phyloP scores from a whole-genome alignment of 2,113 vertebrate species.

The Catharus bicknelli region DNA sequence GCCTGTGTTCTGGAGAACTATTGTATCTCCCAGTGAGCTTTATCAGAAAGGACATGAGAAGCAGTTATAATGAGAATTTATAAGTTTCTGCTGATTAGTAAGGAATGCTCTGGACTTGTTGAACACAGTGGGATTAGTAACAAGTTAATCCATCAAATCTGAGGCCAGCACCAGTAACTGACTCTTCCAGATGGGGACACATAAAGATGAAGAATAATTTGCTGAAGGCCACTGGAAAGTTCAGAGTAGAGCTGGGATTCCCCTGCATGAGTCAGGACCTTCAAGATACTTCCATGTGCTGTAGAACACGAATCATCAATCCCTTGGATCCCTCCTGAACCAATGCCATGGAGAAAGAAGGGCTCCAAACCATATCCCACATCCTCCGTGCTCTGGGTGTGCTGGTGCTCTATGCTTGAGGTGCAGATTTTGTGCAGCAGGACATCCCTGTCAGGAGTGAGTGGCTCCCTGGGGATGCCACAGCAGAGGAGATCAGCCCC shows the following conservation, averaged over 20 bases:
- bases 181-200: background rate
- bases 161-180: background rate
- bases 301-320: background rate
- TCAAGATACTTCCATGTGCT: background rate
- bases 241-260: background rate
- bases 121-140: background rate
- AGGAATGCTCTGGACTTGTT: constrained; percentile 20
- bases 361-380: background rate
- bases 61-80: constrained; percentile 51
- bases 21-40: constrained; percentile 36
- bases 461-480: background rate
- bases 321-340: background rate
- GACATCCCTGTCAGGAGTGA: background rate
- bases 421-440: background rate
- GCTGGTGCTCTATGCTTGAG: background rate
- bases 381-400: background rate
- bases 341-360: background rate
- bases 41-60: constrained; percentile 44
- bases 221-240: background rate
- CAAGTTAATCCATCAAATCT: constrained; percentile 42
- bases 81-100: constrained; percentile 53
- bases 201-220: constrained; percentile 3
- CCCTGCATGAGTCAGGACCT: rapidly evolving
- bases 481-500: background rate
- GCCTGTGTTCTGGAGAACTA: constrained; percentile 31